These are phyloP conservation scores for Ptycholaimellus sp. DNA, from an alignment of 2,888 invertebrate genomes.

Conservation along the genomic window DNA sequence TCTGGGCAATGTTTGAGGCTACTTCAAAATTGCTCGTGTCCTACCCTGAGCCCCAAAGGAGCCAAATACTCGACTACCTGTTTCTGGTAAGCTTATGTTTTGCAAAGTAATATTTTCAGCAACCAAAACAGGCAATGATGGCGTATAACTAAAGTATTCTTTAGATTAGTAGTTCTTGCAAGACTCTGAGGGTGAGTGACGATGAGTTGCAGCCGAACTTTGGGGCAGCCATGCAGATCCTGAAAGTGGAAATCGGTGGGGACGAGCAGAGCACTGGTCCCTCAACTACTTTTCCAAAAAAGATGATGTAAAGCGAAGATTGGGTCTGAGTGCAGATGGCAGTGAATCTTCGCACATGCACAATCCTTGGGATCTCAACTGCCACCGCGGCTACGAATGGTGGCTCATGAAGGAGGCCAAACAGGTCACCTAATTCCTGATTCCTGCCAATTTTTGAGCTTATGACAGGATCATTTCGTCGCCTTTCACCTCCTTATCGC, in stretches of 20 bases:
- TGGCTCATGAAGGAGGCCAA: conserved; percentile 27
- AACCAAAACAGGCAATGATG: too few species aligned
- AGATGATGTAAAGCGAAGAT: too few species aligned
- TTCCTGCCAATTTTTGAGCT: too few species aligned
- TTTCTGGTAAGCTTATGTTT: too few species aligned
- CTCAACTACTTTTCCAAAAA: too few species aligned
- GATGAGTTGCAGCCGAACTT: conserved; percentile 26
- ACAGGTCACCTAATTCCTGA: too few species aligned
- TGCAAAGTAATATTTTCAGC: too few species aligned
- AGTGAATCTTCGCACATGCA: conserved; percentile 29
- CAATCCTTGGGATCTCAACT: conserved; percentile 24
- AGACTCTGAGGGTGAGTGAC: too few species aligned
- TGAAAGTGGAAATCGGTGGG: conserved; percentile 29
- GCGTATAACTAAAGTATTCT: too few species aligned
- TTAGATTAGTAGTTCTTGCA: too few species aligned
- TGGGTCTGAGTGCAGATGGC: conserved; percentile 10
- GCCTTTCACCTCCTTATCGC: too few species aligned
- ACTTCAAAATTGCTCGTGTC: conserved; percentile 28
- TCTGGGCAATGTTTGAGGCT: conserved; percentile 18
- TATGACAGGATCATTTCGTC: too few species aligned
- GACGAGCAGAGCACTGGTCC: conserved; percentile 28
- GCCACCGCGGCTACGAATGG: conserved; percentile 28
- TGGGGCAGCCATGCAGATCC: conserved; percentile 25
- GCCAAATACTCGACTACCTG: conserved; percentile 26
- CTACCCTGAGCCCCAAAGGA: conserved; percentile 22